These are phyloP conservation scores for Wiebesia pumilae DNA, from an alignment of 1,140 invertebrate species.

Conservation along the genomic window DNA sequence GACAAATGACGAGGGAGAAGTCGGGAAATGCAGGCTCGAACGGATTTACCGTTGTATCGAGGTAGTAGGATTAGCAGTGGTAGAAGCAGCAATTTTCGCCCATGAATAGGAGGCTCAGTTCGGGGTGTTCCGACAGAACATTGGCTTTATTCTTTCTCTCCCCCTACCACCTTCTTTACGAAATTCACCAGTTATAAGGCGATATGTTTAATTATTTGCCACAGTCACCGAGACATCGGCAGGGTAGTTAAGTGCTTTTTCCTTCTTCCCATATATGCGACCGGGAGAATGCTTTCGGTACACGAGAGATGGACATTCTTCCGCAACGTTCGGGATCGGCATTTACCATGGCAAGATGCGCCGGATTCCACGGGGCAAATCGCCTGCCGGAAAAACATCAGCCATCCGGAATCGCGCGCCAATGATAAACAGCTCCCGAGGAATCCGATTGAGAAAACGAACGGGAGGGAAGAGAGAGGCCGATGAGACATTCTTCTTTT, in stretches of 20 bases:
- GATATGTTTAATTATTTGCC: slow-evolving; percentile 13
- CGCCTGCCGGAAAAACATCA: slow-evolving; percentile 29
- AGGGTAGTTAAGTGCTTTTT: neutral
- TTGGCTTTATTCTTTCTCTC: neutral
- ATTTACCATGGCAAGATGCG: neutral
- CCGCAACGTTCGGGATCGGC: neutral
- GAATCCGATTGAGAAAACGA: neutral
- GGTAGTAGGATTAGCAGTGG: neutral
- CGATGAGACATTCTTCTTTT: neutral
- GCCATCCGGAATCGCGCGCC: neutral
- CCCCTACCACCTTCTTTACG: no score
- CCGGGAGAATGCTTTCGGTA: neutral
- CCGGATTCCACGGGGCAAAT: slow-evolving; percentile 21
- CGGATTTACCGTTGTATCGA: slow-evolving; percentile 18
- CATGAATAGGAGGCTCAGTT: neutral
- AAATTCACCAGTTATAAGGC: neutral
- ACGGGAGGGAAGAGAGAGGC: neutral
- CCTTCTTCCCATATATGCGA: neutral
- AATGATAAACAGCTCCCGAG: slow-evolving; percentile 7
- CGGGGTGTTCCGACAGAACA: neutral
- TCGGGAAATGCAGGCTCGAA: slow-evolving; percentile 21
- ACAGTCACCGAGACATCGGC: neutral
- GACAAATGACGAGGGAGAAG: neutral
- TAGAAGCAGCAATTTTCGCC: neutral
- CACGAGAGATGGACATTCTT: neutral